Evolutionary conservation across 2,888 invertebrate genomes (phyloP).

Genomic region (Achlya flavicornis): DNA sequence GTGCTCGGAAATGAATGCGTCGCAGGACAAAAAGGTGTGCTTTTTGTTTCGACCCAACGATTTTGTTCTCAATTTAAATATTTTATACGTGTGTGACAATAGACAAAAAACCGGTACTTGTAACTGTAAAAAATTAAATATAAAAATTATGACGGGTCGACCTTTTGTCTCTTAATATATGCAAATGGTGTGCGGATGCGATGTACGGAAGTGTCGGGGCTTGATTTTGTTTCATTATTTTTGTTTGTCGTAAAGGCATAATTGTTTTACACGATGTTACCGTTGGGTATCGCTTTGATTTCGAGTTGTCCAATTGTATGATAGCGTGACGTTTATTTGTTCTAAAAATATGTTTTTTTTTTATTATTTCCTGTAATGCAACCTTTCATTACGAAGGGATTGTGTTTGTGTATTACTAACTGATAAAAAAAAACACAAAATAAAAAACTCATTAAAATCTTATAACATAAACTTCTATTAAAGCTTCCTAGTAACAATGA

Average conservation of each 20-base stretch:
- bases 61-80: conserved; percentile 82
- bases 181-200: conserved; percentile 72
- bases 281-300: neutral
- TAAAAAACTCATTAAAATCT: neutral
- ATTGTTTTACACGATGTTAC: conserved; percentile 10
- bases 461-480: neutral
- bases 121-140: conserved; percentile 82
- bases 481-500: neutral
- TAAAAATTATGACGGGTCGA: conserved; percentile 78
- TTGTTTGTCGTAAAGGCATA: conserved; percentile 31
- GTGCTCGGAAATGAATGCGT: conserved; percentile 45
- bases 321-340: neutral
- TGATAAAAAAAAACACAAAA: neutral
- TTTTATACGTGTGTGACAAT: conserved; percentile 78
- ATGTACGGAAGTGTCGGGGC: conserved; percentile 47
- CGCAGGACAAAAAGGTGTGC: conserved; percentile 63
- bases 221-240: conserved; percentile 38
- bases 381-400: neutral
- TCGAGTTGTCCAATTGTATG: neutral
- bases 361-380: neutral
- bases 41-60: conserved; percentile 77
- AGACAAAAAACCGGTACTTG: conserved; percentile 81
- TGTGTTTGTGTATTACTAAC: neutral
- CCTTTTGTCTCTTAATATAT: conserved; percentile 77
- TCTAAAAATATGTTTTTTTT: neutral